phyloP scores from a whole-genome alignment of 2,888 invertebrate species.

The Ennomos fuscantarius region DNA sequence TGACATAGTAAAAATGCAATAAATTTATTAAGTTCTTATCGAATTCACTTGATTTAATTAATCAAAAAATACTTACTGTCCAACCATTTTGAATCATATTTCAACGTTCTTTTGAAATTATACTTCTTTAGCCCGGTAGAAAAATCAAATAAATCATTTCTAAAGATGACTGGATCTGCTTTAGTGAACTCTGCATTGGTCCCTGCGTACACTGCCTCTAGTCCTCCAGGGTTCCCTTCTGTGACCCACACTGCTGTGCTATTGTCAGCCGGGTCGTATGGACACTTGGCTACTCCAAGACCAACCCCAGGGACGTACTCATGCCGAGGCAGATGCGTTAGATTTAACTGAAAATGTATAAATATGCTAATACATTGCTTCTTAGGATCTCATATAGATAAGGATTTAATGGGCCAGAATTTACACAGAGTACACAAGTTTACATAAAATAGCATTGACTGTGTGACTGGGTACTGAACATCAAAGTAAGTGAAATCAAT shows the following conservation, averaged over 20 bases:
- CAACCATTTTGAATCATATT: constrained; percentile 90
- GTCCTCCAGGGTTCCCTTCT: constrained; percentile 87
- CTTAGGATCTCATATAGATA: neutral
- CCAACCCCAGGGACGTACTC: constrained; percentile 87
- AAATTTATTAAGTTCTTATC: no score
- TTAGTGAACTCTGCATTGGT: constrained; percentile 90
- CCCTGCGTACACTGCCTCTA: constrained; percentile 89
- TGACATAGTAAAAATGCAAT: no score
- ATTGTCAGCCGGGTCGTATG: constrained; percentile 90
- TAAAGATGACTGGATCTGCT: constrained; percentile 90
- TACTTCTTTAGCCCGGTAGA: constrained; percentile 86
- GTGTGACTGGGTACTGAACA: constrained; percentile 15
- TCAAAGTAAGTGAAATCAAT: constrained; percentile 46
- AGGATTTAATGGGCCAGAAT: constrained; percentile 5
- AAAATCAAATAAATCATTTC: constrained; percentile 87
- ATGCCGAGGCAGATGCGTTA: constrained; percentile 84
- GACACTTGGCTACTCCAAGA: constrained; percentile 89
- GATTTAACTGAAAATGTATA: constrained; percentile 68
- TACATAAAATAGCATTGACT: constrained; percentile 10
- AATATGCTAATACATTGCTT: no score
- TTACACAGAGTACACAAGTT: constrained; percentile 5
- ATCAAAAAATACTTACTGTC: constrained; percentile 84
- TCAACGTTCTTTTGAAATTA: constrained; percentile 87
- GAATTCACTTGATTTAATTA: no score
- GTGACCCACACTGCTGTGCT: constrained; percentile 90